A percentile compares a stretch with the other conserved stretches of the same genome.
Evolutionary conservation across 2,888 invertebrate species (phyloP).

Genomic region (Dichetophora obliterata): DNA sequence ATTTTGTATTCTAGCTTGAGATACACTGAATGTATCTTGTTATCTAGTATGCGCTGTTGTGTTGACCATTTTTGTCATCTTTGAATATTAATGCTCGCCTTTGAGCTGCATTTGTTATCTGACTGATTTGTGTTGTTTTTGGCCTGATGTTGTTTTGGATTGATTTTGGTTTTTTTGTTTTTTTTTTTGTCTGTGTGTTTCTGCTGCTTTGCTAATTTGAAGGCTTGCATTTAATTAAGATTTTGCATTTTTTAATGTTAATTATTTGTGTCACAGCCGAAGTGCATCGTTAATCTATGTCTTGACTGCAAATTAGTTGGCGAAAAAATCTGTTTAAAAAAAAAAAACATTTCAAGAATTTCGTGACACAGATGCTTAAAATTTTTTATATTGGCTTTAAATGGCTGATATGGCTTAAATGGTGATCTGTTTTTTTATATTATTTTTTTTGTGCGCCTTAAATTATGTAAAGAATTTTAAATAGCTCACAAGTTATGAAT

Average conservation of each 20-base stretch:
- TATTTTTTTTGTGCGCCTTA: too few relatives aligned
- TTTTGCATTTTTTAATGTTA: slow-evolving; percentile 23
- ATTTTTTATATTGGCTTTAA: too few relatives aligned
- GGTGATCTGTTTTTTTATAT: too few relatives aligned
- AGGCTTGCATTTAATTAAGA: slow-evolving; percentile 3
- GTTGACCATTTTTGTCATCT: slow-evolving; percentile 30
- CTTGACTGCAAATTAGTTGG: not conserved
- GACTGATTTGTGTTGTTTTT: not conserved
- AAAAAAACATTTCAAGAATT: too few relatives aligned
- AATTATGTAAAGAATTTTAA: too few relatives aligned
- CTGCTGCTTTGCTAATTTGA: not conserved
- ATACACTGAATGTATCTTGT: not conserved
- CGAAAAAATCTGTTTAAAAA: too few relatives aligned
- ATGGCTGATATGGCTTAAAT: too few relatives aligned
- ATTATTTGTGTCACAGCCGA: slow-evolving; percentile 9
- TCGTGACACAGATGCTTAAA: too few relatives aligned
- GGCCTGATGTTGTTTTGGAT: not conserved
- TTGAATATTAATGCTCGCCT: slow-evolving; percentile 33
- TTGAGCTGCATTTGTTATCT: not conserved
- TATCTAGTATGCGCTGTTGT: not conserved
- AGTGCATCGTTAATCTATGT: not conserved
- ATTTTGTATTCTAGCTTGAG: slow-evolving; percentile 2
- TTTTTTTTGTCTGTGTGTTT: not conserved
- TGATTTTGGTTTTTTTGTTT: not conserved
- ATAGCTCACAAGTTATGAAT: too few relatives aligned